Percentiles rank a stretch among this genome's conserved stretches.
These are phyloP conservation scores for Gasterosteus aculeatus DNA, from an alignment of 2,113 vertebrate genomes.

Conservation along the genomic window DNA sequence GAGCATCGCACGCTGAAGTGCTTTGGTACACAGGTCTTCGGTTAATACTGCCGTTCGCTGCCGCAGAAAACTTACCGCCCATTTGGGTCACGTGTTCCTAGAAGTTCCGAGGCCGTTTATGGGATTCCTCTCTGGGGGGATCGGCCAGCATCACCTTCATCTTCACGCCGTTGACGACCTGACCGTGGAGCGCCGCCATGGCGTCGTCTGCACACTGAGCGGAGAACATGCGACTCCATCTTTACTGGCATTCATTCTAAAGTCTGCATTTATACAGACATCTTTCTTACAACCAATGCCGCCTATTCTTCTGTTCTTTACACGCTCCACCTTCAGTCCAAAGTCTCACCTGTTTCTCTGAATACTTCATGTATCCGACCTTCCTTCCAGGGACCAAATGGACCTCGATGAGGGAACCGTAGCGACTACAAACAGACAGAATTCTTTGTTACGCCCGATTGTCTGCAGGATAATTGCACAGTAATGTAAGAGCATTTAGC, in stretches of 20 bases:
- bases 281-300: not conserved
- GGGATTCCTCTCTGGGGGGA: constrained; percentile 91
- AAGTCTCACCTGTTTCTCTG: constrained; percentile 83
- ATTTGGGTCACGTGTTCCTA: constrained; percentile 50
- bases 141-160: constrained; percentile 96
- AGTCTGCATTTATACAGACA: not conserved
- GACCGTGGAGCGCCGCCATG: constrained; percentile 88
- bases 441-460: not conserved
- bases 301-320: too few species aligned
- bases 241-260: too few species aligned
- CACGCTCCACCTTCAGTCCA: not conserved
- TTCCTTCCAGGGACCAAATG: constrained; percentile 94
- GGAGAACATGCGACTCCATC: not conserved
- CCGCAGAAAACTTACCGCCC: constrained; percentile 48
- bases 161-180: constrained; percentile 91
- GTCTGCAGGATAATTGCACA: not conserved
- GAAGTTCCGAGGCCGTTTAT: constrained; percentile 93
- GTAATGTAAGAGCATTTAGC: constrained; percentile 18
- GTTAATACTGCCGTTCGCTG: not conserved
- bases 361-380: constrained; percentile 92
- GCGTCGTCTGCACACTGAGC: constrained; percentile 88
- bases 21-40: not conserved
- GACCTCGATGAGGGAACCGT: constrained; percentile 91
- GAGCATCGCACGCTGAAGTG: not conserved
- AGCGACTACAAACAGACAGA: constrained; percentile 81